Evolutionary conservation across 2,113 vertebrate genomes (phyloP).

Genomic region (Muscicapa adusta): DNA sequence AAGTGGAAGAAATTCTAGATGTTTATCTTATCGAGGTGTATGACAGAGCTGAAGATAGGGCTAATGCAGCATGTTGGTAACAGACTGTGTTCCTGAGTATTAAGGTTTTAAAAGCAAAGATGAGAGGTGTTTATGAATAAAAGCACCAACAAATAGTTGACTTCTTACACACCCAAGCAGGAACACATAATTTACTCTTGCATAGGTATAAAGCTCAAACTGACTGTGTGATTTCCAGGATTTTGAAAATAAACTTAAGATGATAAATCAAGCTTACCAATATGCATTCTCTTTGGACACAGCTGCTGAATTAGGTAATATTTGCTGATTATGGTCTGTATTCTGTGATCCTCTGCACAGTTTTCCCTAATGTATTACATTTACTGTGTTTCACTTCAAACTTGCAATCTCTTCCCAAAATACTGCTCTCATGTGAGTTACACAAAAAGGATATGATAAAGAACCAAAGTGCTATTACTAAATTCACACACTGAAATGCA

Average conservation of each 20-base stretch:
- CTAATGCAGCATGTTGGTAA: background rate
- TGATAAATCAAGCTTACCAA: background rate
- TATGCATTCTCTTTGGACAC: background rate
- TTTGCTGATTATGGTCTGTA: background rate
- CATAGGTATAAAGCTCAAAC: background rate
- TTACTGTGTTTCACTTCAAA: background rate
- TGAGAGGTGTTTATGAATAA: background rate
- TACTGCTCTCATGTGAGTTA: background rate
- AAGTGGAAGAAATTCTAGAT: background rate
- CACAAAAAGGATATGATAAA: background rate
- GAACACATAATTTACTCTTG: background rate
- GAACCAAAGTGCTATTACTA: background rate
- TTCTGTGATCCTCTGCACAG: background rate
- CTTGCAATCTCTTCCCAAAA: background rate
- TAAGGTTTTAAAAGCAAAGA: background rate
- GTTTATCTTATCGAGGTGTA: fast-evolving
- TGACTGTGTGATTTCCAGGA: background rate
- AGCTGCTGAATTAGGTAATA: background rate
- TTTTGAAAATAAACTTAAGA: background rate
- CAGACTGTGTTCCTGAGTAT: background rate
- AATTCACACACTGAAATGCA: background rate
- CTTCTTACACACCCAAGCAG: background rate
- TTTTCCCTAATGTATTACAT: background rate
- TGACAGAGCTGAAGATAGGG: background rate
- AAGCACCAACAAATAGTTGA: background rate